These are phyloP conservation scores for Alloplasta piceator DNA, from an alignment of 2,888 invertebrate species.

Conservation along the genomic window DNA sequence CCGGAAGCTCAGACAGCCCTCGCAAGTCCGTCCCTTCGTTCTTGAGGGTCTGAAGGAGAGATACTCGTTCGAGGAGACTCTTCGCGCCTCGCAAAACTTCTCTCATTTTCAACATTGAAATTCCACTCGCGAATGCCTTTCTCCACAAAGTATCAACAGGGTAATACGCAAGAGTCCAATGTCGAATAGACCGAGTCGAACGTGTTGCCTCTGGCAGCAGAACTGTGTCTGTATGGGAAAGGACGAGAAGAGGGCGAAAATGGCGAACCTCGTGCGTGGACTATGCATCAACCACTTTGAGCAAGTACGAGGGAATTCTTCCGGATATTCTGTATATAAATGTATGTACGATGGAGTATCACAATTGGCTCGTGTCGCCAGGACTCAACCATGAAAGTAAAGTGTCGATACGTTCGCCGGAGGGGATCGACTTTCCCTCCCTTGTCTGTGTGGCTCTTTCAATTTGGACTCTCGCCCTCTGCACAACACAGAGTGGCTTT, in stretches of 20 bases:
- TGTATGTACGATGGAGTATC: constrained; percentile 47
- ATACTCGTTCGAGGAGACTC: constrained; percentile 52
- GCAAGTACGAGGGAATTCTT: constrained; percentile 57
- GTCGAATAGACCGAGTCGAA: constrained; percentile 33
- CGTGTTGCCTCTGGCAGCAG: constrained; percentile 31
- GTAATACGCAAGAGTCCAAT: constrained; percentile 47
- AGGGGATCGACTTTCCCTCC: constrained; percentile 48
- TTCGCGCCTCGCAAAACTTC: constrained; percentile 52
- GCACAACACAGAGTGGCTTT: not conserved
- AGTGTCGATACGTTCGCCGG: constrained; percentile 51
- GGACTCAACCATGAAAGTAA: constrained; percentile 27
- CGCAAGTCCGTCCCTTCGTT: constrained; percentile 7
- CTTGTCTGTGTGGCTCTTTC: constrained; percentile 15
- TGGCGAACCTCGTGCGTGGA: constrained; percentile 49
- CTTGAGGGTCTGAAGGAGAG: constrained; percentile 16
- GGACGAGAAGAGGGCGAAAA: constrained; percentile 38
- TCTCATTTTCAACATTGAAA: constrained; percentile 74
- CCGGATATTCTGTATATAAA: constrained; percentile 16
- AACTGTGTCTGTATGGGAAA: constrained; percentile 11
- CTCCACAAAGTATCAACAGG: constrained; percentile 18
- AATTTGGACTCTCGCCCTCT: constrained; percentile 14
- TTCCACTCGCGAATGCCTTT: constrained; percentile 68
- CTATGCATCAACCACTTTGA: constrained; percentile 53
- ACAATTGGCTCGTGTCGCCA: constrained; percentile 57
- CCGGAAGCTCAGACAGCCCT: constrained; percentile 17